phyloP scores from a whole-genome alignment of 2,888 invertebrate genomes.

The Sesia apiformis region DNA sequence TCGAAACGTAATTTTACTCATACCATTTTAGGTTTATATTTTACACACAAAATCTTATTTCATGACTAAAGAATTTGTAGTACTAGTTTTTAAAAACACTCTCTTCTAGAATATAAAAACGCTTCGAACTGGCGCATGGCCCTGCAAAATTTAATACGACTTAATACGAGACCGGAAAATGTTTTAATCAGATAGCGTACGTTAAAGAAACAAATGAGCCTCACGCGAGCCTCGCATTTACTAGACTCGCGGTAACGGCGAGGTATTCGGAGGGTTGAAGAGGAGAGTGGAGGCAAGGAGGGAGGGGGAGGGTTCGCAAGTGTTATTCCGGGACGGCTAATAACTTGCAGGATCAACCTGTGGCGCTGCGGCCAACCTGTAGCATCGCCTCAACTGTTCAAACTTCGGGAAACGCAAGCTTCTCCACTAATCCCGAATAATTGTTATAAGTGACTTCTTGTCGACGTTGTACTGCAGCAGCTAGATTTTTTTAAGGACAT shows the following conservation, averaged over 20 bases:
- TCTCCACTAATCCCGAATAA: background rate
- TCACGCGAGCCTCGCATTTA: background rate
- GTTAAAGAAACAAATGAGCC: background rate
- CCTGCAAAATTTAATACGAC: no score
- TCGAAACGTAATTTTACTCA: no score
- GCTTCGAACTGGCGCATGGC: background rate
- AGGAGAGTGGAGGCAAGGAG: conserved; percentile 4
- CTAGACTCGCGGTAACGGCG: background rate
- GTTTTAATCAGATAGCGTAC: background rate
- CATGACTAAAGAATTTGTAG: no score
- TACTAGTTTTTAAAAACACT: no score
- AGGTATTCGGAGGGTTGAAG: background rate
- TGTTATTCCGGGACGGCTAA: conserved; percentile 36
- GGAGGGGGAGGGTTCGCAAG: conserved; percentile 10
- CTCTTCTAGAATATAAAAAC: background rate
- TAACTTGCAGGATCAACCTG: conserved; percentile 47
- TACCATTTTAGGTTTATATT: no score
- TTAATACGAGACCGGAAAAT: background rate
- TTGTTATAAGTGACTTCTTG: background rate
- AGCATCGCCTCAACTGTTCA: conserved; percentile 14
- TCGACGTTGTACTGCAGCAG: no score
- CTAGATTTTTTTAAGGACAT: no score
- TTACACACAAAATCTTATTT: no score
- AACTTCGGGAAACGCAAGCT: background rate
- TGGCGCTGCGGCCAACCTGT: conserved; percentile 39